phyloP scores from a whole-genome alignment of 37 sponge, comb jelly and placozoan genomes.

The Lycopodina hypogea region DNA sequence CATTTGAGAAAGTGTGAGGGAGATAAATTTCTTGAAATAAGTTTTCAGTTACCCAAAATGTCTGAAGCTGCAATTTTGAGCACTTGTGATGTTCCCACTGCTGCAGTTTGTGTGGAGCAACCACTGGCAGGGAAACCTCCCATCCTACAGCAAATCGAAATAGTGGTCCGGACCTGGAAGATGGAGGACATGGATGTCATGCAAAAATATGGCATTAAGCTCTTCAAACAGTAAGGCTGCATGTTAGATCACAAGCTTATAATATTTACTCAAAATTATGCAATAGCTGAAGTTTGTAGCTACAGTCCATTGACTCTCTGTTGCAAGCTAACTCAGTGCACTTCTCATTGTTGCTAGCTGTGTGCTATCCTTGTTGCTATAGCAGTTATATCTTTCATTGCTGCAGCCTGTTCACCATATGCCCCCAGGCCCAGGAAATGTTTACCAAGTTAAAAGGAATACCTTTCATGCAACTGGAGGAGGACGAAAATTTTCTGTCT shows the following conservation, averaged over 20 bases:
- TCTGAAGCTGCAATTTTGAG: slow-evolving; percentile 4
- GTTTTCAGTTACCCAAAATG: too few species aligned
- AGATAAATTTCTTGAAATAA: too few species aligned
- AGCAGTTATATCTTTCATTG: not conserved
- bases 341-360: too few species aligned
- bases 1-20: too few species aligned
- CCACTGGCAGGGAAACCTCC: not conserved
- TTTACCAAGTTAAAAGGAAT: slow-evolving; percentile 55
- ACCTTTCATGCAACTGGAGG: slow-evolving; percentile 19
- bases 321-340: not conserved
- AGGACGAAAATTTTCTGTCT: slow-evolving; percentile 18
- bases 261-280: too few species aligned
- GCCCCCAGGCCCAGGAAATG: slow-evolving; percentile 35
- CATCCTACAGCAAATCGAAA: slow-evolving; percentile 17
- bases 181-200: slow-evolving; percentile 21
- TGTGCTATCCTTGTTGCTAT: too few species aligned
- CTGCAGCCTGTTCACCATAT: slow-evolving; percentile 53
- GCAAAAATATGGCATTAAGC: slow-evolving; percentile 14
- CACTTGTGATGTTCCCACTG: slow-evolving; percentile 17
- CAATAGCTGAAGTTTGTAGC: too few species aligned
- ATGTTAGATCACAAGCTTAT: too few species aligned
- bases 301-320: too few species aligned
- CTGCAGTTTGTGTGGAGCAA: slow-evolving; percentile 8
- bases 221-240: slow-evolving; percentile 37
- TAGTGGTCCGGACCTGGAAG: slow-evolving; percentile 41